phyloP scores from a whole-genome alignment of 2,888 invertebrate genomes.

The Polyploca ridens region DNA sequence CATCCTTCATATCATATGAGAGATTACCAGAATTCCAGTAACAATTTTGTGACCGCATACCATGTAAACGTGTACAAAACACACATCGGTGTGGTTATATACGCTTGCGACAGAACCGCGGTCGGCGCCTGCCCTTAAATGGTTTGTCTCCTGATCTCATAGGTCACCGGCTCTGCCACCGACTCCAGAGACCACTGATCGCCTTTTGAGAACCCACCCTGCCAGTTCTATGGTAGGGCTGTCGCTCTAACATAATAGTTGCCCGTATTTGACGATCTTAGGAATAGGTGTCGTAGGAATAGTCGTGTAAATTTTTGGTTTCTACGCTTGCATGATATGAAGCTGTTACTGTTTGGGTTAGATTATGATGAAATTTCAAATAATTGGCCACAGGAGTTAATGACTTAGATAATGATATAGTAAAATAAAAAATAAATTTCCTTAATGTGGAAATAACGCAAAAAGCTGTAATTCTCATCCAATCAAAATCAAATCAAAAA shows the following conservation, averaged over 20 bases:
- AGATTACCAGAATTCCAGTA: not conserved
- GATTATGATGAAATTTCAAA: too few relatives aligned
- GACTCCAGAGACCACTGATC: constrained; percentile 36
- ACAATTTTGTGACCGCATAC: constrained; percentile 34
- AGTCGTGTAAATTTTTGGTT: not conserved
- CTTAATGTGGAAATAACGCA: too few relatives aligned
- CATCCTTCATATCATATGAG: too few relatives aligned
- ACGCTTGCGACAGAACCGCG: constrained; percentile 55
- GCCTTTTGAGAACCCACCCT: constrained; percentile 29
- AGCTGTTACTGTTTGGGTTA: too few relatives aligned
- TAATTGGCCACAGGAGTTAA: too few relatives aligned
- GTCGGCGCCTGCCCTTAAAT: constrained; percentile 76
- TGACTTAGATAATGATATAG: too few relatives aligned
- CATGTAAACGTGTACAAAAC: constrained; percentile 30
- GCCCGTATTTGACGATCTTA: not conserved
- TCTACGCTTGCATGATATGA: too few relatives aligned
- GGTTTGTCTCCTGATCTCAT: constrained; percentile 71
- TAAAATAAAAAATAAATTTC: too few relatives aligned
- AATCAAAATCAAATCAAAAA: too few relatives aligned
- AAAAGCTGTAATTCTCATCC: too few relatives aligned
- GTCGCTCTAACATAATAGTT: not conserved
- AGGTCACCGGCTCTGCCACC: constrained; percentile 65
- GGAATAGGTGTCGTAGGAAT: not conserved
- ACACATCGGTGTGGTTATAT: constrained; percentile 27
- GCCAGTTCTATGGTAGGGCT: constrained; percentile 5